Base-by-base conservation (phyloP, 2,113 vertebrate species). In the Amblyornis subalaris region DNA sequence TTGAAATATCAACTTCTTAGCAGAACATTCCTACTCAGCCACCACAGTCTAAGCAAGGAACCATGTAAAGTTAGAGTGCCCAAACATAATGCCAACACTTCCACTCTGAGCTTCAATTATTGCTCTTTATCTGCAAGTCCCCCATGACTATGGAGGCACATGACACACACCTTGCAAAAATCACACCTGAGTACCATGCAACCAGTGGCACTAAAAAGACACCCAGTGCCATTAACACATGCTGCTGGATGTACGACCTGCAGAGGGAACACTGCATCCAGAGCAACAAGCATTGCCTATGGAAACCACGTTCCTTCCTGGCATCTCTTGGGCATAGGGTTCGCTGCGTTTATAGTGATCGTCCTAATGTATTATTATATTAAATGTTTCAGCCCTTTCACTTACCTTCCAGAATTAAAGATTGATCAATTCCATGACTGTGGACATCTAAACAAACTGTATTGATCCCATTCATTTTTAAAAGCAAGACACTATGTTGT, bases 391-490 rank as follows among this genome's bases (percentile, higher is more conserved):
- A 77, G 88, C 85, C 93, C 91, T 95, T 96, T 85, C 66, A 90
- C 79, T 96, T 95, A 92, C 70, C 70, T 93, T 95, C 94, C 92
- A 95, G 84, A 97, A 97, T 88, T 91, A 95, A 91, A 96, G 92
- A 96, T 96, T 94, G 93, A 96, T 96, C 85, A 90, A 58, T 95
- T 85, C 85, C 44, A 54, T 60, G 84, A 74, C 35, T 92, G 55
- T 90, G 72, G 89, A 60, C 74, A 95, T 94, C 93, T 95, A 94
- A 94, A 93, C 86, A 96, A 95, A 92, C 91, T 61, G 15, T 93
- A 97, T 96, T 89, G 95, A 96, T 96, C 80, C 29, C 35, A 90
- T 92, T 84, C 77, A 92, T 89, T 88, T 96, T 87, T 93, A 88
- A 95, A 96, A 95, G 88, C 64, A 82, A 86, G 89, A 95, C 84